Base-by-base conservation (phyloP, 2,113 vertebrate species). In the Dolichallabes microphthalmus region DNA sequence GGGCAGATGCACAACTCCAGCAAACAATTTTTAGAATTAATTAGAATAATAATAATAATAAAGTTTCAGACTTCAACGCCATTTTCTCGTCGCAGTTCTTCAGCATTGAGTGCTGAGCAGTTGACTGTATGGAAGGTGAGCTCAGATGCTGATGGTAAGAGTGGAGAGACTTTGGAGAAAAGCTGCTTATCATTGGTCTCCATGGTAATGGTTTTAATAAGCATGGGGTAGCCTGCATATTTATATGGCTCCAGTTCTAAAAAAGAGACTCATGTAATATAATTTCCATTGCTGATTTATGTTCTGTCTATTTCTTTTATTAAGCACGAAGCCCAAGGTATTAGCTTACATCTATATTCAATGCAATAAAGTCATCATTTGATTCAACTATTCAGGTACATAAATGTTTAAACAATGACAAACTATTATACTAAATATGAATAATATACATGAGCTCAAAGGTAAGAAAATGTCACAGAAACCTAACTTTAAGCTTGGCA, bases 151-250 rank as follows among this genome's bases (percentile, higher is more conserved):
- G 98, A 96, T 0, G 98, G 98, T 85, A 99, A 92, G 55, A 99
- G 89, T 0, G 98, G 96, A 27, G 97, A 97, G 53, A 96, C 94
- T 93, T 99, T 99, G 64, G 97, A 99, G 93, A 99, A 99, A 22
- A 99, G 94, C 87, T 95, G 95, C 55, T 94, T 93, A 86, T 99
- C 98, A 57, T 96, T 95, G 0, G 97, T 99, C 93, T 99, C 98
- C 95, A 98, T 97, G 14, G 95, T 97, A 91, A 99, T 98, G 4
- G 97, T 99, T 92, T 98, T 97, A 86, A 99, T 99, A 78, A 99
- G 94, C 98, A 99, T 99, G 39, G 98, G 98, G 88, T 99, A 99
- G 22, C 98, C 98, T 0, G 98, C 98, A 22, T 99, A 99, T 87
- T 99, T 99, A 91, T 99, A 99, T 5, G 97, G 97, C 89, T 98